These are phyloP conservation scores for Drosophila parvula DNA, from an alignment of 1,140 invertebrate genomes.

Conservation along the genomic window DNA sequence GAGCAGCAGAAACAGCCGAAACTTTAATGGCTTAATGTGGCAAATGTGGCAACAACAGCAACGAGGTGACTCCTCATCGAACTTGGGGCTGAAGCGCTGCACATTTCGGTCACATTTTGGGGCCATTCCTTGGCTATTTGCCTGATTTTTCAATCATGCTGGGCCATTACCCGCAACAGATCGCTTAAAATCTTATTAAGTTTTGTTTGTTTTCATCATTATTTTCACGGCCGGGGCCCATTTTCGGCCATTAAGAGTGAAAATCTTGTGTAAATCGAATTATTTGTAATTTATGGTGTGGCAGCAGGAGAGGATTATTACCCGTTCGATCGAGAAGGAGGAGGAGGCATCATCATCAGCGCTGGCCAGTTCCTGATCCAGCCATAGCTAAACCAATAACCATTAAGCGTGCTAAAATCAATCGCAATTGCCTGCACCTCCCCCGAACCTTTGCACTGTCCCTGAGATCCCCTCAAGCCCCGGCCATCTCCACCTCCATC, in stretches of 20 bases:
- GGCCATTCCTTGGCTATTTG: slow-evolving; percentile 33
- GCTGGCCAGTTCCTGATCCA: slow-evolving; percentile 36
- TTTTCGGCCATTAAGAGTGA: slow-evolving; percentile 82
- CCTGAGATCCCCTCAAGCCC: slow-evolving; percentile 33
- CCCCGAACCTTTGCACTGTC: slow-evolving; percentile 10
- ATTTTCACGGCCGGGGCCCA: slow-evolving; percentile 78
- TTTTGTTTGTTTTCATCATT: slow-evolving; percentile 82
- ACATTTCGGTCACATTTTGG: slow-evolving; percentile 32
- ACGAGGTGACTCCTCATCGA: slow-evolving; percentile 19
- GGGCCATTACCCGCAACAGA: slow-evolving; percentile 49
- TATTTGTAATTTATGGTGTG: slow-evolving; percentile 83
- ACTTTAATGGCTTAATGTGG: slow-evolving; percentile 75
- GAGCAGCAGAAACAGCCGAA: slow-evolving; percentile 47
- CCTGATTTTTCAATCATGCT: slow-evolving; percentile 63
- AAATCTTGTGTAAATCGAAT: slow-evolving; percentile 83
- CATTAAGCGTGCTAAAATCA: slow-evolving; percentile 82
- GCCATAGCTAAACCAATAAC: slow-evolving; percentile 78
- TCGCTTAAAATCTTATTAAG: slow-evolving; percentile 77
- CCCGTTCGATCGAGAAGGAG: slow-evolving; percentile 25
- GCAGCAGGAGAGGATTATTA: slow-evolving; percentile 74
- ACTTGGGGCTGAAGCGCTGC: not conserved
- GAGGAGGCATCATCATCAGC: slow-evolving; percentile 44
- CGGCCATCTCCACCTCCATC: not conserved
- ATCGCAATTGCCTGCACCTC: slow-evolving; percentile 58
- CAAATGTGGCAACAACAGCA: slow-evolving; percentile 43